Evolutionary conservation across 1,140 invertebrate genomes (phyloP).

Genomic region (Lamellibrachia luymesi): DNA sequence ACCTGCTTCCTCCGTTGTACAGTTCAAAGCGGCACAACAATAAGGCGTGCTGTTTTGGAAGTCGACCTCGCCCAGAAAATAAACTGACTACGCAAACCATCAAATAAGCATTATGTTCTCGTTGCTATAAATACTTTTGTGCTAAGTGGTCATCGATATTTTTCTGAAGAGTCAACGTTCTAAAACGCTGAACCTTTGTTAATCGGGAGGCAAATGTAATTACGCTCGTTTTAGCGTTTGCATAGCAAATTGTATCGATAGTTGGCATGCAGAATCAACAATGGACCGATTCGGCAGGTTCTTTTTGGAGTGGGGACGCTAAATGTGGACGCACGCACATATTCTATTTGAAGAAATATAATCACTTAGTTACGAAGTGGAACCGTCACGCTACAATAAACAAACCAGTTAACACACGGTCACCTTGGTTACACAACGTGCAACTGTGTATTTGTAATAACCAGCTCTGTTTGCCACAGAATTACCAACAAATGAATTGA

Average conservation of each 20-base stretch:
- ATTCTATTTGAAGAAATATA: not conserved
- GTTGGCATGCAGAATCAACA: not conserved
- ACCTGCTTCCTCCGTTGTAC: not conserved
- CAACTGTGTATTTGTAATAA: not conserved
- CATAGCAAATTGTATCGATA: not conserved
- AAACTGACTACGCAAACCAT: not conserved
- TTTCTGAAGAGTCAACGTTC: not conserved
- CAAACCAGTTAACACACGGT: not conserved
- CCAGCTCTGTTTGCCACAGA: not conserved
- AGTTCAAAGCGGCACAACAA: not conserved
- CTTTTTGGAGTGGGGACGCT: not conserved
- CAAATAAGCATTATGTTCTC: not conserved
- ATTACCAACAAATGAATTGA: not conserved
- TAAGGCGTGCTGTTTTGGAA: not conserved
- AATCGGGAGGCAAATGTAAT: not conserved
- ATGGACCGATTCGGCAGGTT: not conserved
- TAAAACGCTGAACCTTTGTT: not conserved
- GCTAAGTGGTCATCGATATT: not conserved
- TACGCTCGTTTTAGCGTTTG: slow-evolving; percentile 4
- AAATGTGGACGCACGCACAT: not conserved
- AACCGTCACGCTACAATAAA: not conserved
- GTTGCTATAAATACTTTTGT: not conserved
- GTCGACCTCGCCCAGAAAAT: not conserved
- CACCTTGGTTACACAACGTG: not conserved
- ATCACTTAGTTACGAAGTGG: not conserved